phyloP scores from a whole-genome alignment of 2,113 vertebrate species.

The Pluvialis apricaria region DNA sequence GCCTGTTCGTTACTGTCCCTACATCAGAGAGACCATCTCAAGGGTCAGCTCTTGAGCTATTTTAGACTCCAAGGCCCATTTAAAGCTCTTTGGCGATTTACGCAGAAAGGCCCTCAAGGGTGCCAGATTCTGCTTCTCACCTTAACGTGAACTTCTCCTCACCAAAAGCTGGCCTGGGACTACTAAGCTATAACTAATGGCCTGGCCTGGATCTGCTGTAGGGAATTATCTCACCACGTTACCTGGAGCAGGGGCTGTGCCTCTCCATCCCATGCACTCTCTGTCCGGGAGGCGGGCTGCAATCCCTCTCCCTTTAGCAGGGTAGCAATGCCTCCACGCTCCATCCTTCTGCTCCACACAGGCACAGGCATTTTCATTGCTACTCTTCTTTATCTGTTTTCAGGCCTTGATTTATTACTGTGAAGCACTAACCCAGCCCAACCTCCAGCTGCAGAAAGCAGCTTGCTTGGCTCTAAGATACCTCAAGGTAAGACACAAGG shows the following conservation, averaged over 20 bases:
- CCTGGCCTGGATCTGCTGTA: background rate
- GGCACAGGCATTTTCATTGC: background rate
- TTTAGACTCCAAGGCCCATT: background rate
- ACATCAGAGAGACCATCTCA: background rate
- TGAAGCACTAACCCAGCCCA: conserved; percentile 85
- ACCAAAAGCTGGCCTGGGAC: background rate
- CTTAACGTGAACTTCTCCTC: background rate
- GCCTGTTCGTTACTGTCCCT: background rate
- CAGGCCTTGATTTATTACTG: conserved; percentile 92
- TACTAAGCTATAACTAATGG: background rate
- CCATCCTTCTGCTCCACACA: background rate
- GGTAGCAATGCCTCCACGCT: background rate
- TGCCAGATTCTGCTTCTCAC: background rate
- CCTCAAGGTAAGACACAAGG: conserved; percentile 80
- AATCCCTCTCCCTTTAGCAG: background rate
- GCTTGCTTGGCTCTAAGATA: conserved; percentile 89
- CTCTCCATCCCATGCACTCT: fast-evolving
- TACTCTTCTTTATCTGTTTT: background rate
- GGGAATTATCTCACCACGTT: fast-evolving
- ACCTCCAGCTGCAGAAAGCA: conserved; percentile 83
- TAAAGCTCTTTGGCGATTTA: background rate
- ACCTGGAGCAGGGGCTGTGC: background rate
- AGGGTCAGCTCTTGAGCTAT: background rate
- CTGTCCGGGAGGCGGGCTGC: background rate
- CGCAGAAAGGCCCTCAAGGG: background rate